Evolutionary conservation across 1,140 invertebrate species (phyloP).

Genomic region (Uloborus diversus): DNA sequence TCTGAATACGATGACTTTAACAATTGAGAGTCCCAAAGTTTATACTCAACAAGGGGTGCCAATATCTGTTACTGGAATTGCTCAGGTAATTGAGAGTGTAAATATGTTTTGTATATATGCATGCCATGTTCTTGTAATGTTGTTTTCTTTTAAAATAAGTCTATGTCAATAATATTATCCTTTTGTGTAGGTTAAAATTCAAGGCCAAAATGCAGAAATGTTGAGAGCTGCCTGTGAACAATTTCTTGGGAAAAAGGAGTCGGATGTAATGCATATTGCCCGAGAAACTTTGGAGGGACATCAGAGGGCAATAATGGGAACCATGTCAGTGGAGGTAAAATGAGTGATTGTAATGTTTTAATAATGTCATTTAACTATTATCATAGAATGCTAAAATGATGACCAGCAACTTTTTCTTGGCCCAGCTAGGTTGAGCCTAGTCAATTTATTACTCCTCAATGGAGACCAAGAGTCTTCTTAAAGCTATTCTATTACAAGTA

Average conservation of each 20-base stretch:
- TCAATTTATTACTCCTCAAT: neutral
- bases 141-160: neutral
- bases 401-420: too few species aligned
- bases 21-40: slow-evolving; percentile 72
- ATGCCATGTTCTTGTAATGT: neutral
- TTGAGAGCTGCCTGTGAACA: slow-evolving; percentile 94
- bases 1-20: slow-evolving; percentile 93
- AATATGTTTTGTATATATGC: slow-evolving; percentile 1
- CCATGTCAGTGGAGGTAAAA: slow-evolving; percentile 94
- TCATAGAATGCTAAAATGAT: too few species aligned
- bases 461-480: neutral
- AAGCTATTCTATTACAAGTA: neutral
- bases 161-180: neutral
- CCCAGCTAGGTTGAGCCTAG: neutral
- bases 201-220: slow-evolving; percentile 98
- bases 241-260: slow-evolving; percentile 90
- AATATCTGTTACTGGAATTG: slow-evolving; percentile 96
- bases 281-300: slow-evolving; percentile 96
- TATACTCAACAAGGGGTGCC: slow-evolving; percentile 97
- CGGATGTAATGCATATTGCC: slow-evolving; percentile 91
- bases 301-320: slow-evolving; percentile 98
- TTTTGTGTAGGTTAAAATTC: slow-evolving; percentile 85
- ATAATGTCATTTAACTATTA: neutral
- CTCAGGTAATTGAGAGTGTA: slow-evolving; percentile 75
- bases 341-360: neutral